Evolutionary conservation across 2,888 invertebrate genomes (phyloP).

Genomic region (Vanessa cardui): DNA sequence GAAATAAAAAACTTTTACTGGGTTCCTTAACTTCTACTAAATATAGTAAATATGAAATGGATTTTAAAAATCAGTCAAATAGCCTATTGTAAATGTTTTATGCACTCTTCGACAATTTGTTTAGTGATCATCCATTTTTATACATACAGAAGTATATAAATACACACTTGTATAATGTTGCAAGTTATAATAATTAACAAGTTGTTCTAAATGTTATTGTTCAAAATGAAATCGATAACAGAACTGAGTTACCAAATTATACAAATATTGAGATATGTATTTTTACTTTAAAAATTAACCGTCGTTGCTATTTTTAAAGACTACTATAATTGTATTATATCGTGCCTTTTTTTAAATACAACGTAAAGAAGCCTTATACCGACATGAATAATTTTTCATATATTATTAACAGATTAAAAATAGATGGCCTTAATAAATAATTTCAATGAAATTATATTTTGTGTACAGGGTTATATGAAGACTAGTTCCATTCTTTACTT

Average conservation of each 20-base stretch:
- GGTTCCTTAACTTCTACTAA: no score
- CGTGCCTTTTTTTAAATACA: constrained; percentile 30
- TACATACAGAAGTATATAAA: no score
- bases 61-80: no score
- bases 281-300: constrained; percentile 14
- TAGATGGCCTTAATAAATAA: constrained; percentile 7
- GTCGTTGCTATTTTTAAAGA: constrained; percentile 17
- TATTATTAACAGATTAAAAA: constrained; percentile 18
- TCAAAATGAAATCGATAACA: not conserved
- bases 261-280: constrained; percentile 8
- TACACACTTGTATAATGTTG: no score
- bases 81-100: no score
- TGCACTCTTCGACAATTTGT: no score
- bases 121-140: no score
- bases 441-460: constrained; percentile 1
- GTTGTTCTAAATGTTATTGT: no score
- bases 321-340: constrained; percentile 17
- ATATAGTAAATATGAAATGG: no score
- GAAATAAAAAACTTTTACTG: no score
- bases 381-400: constrained; percentile 22
- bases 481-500: not conserved
- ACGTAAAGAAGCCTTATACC: constrained; percentile 30
- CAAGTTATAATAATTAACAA: no score
- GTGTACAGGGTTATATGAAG: constrained; percentile 16
- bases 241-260: constrained; percentile 14